These are phyloP conservation scores for Pterostichus madidus DNA, from an alignment of 2,888 invertebrate genomes.

Conservation along the genomic window DNA sequence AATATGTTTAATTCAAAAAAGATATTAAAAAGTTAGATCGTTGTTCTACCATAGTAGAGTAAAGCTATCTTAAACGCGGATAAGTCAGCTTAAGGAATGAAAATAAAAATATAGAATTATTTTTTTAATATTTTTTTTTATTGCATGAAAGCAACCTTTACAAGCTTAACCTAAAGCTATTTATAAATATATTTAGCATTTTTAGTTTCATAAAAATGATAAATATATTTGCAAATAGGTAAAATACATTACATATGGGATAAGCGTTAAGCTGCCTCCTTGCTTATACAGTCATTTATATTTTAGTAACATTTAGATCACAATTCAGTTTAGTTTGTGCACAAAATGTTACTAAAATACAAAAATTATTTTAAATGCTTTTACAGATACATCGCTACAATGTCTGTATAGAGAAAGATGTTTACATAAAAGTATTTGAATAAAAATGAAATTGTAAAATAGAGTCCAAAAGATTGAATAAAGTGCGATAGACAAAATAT, in stretches of 20 bases:
- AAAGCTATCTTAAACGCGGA: too few species aligned
- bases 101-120: constrained; percentile 39
- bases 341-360: constrained; percentile 52
- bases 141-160: constrained; percentile 67
- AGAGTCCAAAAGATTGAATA: constrained; percentile 51
- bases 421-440: constrained; percentile 9
- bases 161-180: constrained; percentile 65
- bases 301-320: constrained; percentile 41
- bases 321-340: neutral
- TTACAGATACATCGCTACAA: constrained; percentile 67
- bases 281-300: constrained; percentile 72
- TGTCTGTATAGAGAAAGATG: constrained; percentile 54
- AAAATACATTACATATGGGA: constrained; percentile 65
- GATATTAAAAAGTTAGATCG: too few species aligned
- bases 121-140: constrained; percentile 64
- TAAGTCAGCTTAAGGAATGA: constrained; percentile 26
- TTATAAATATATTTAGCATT: constrained; percentile 48
- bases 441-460: constrained; percentile 47
- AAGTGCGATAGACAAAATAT: constrained; percentile 42
- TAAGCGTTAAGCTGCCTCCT: constrained; percentile 77
- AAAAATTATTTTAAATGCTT: constrained; percentile 64
- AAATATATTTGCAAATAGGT: constrained; percentile 59
- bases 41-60: too few species aligned
- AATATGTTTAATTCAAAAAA: too few species aligned
- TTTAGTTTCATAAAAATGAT: constrained; percentile 28